Conservation (phyloP, 2,797 vertebrate species). For the Alouatta caraya region DNA sequence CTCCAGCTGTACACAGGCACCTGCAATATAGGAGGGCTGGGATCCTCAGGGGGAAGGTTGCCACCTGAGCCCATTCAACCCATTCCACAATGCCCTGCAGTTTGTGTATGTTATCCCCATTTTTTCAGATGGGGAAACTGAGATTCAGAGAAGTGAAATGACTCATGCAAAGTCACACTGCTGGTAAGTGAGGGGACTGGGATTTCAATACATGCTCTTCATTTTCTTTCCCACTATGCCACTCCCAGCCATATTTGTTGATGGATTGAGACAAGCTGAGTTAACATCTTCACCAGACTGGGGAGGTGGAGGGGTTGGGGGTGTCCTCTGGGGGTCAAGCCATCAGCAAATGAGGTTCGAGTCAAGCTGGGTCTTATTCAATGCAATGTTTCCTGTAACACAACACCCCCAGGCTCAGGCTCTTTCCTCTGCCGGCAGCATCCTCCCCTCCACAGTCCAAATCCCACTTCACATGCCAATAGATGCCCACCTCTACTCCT, state of each 20-base stretch:
- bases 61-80: background rate
- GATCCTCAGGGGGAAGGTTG: background rate
- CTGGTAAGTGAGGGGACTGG: no score
- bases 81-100: background rate
- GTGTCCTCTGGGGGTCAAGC: background rate
- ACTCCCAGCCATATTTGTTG: background rate
- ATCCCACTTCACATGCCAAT: background rate
- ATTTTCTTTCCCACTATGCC: background rate
- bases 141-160: no score
- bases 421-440: background rate
- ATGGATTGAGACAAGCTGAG: background rate
- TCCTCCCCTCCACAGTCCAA: background rate
- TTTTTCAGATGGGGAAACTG: background rate
- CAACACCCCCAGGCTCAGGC: no score
- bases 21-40: conserved; percentile 63
- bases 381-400: fast-evolving
- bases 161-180: no score
- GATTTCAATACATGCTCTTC: no score
- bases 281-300: background rate
- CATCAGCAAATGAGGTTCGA: background rate
- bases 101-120: background rate
- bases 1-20: conserved; percentile 84
- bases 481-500: background rate
- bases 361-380: background rate
- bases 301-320: fast-evolving